Base-by-base conservation (phyloP, 2,797 vertebrate species). In the Craterocephalus amniculus region DNA sequence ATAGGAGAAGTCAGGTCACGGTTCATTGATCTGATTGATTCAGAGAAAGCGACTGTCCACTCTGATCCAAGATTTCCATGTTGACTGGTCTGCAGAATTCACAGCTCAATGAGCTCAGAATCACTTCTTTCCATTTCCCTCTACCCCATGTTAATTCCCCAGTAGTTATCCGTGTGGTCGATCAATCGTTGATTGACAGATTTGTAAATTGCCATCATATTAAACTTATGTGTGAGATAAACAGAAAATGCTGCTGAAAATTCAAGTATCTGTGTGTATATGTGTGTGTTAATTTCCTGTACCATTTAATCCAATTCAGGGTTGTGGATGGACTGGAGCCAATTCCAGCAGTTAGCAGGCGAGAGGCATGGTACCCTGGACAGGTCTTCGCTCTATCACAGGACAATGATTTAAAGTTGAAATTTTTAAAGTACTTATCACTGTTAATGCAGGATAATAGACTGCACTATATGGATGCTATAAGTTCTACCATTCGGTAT, bases 1-100 rank as follows among this genome's bases (percentile, higher is more conserved):
- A 32, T 54, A 2, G 27, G 32, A 58, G 22, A 0, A 32, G 67
- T 49, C 54, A 65, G 48, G 74, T 63, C 72, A 69, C 12, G 63
- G 69, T 79, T 78, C 78, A 75, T 58, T 69, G 63, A 68, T 75
- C 70, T 73, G 74, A 89, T 72, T 78, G 86, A 83, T 59, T 74
- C 18, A 71, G 81, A 73, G 72, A 72, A 27, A 35, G 56, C 63
- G 48, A 73, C 71, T 70, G 75, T 81, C 79, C 72, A 16, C 55
- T 65, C 59, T 66, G 63, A 77, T 82, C 51, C 60, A 58, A 51
- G 58, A 65, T 62, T 14, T 76, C 34, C 22, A 26, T 51, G 70
- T 67, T 82, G 76, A 76, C 77, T 72, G 65, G 78, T 62, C 67
- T 43, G 77, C 56, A 73, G 62, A 84, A 76, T 88, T 82, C 26